Evolutionary conservation across 2,113 vertebrate species (phyloP), one percentile per base, ranked within the genome.

Genomic region (Corythoichthys intestinalis): DNA sequence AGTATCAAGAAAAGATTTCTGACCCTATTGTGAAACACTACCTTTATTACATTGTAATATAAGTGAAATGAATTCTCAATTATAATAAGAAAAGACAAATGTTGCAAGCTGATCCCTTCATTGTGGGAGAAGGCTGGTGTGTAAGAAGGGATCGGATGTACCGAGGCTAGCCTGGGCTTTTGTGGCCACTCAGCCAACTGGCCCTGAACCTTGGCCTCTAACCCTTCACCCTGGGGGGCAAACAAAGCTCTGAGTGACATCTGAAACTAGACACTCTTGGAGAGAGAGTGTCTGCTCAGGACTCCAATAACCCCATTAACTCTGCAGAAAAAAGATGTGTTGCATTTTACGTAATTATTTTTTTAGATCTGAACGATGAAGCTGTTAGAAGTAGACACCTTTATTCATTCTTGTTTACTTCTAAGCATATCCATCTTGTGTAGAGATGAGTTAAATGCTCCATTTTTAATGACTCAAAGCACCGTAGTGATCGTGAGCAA

Each of bases 191-290:
- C 91, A 90, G 88, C 85, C 88, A 91, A 87, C 79, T 89, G 87
- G 90, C 90, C 88, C 89, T 86, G 87, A 90, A 91, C 90, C 86
- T 86, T 91, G 83, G 89, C 92, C 89, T 86, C 75, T 89, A 80
- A 92, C 89, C 89, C 86, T 91, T 92, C 86, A 91, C 85, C 90
- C 90, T 74, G 65, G 83, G 85, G 83, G 85, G 75, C 87, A 92
- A 90, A 91, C 85, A 91, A 89, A 88, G 87, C 84, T 85, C 84
- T 92, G 91, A 91, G 87, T 93, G 90, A 90, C 90, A 91, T 91
- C 88, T 90, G 85, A 91, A 89, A 91, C 87, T 83, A 87, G 85
- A 90, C 84, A 86, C 86, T 87, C 74, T 87, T 83, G 83, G 85
- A 85, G 89, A 87, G 87, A 90, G 87, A 88, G 87, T 89, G 89